Percentiles rank a stretch among this genome's conserved stretches.
Conservation (phyloP, 2,888 invertebrate genomes). For the Papilio elwesi region DNA sequence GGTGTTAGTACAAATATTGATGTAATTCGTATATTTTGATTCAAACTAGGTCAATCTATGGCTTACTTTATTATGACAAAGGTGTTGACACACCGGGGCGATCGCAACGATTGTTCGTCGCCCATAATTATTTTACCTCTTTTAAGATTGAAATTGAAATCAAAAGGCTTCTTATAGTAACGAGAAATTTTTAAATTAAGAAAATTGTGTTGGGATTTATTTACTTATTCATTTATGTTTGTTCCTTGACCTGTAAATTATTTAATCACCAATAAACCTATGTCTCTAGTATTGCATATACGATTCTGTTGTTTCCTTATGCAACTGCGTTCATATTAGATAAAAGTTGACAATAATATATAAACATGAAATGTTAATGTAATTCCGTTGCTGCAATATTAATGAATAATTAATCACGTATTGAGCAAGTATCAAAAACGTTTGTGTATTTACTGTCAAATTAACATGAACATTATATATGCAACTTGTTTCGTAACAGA, state of each 20-base stretch:
- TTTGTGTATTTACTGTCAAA: neutral
- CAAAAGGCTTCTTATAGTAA: no score
- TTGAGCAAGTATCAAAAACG: slow-evolving; percentile 1
- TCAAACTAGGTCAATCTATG: slow-evolving; percentile 7
- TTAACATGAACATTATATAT: neutral
- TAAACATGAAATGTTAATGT: slow-evolving; percentile 15
- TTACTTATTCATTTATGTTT: no score
- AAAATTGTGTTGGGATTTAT: no score
- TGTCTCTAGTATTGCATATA: neutral
- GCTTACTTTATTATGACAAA: slow-evolving; percentile 2
- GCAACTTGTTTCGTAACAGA: neutral
- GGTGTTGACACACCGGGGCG: slow-evolving; percentile 14
- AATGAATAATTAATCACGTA: neutral
- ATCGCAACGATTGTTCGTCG: slow-evolving; percentile 18
- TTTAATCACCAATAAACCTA: no score
- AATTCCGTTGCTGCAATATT: neutral
- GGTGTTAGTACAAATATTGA: slow-evolving; percentile 11
- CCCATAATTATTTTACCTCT: neutral
- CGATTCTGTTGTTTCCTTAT: neutral
- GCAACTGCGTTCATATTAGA: slow-evolving; percentile 20
- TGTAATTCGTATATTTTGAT: slow-evolving; percentile 13
- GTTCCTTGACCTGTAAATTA: no score
- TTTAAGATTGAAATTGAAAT: no score
- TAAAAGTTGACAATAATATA: neutral
- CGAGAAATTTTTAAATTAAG: no score